Percentiles rank a stretch among this genome's conserved stretches.
These are phyloP conservation scores for Gephyroberyx darwinii DNA, from an alignment of 2,797 vertebrate genomes.

Conservation along the genomic window DNA sequence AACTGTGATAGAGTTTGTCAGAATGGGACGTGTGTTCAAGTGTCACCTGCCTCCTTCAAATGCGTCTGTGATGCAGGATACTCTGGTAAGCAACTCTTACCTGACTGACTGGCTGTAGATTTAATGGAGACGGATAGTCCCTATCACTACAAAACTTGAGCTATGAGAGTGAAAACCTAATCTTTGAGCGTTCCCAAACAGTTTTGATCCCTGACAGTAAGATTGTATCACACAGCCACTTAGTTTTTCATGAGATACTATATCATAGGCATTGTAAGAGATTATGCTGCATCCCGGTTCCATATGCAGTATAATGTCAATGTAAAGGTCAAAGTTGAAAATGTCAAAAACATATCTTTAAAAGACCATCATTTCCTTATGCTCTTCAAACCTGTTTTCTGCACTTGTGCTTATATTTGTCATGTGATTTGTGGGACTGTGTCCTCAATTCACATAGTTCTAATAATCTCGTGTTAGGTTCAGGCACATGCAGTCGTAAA, in stretches of 20 bases:
- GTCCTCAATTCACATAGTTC: conserved; percentile 53
- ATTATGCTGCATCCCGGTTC: conserved; percentile 17
- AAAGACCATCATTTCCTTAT: conserved; percentile 58
- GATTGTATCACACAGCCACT: background rate
- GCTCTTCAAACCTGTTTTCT: conserved; percentile 40
- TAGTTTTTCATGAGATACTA: conserved; percentile 9
- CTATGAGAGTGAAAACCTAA: background rate
- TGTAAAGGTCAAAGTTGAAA: no score
- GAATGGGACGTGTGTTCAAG: conserved; percentile 77
- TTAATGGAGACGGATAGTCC: conserved; percentile 4
- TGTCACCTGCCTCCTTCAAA: conserved; percentile 76
- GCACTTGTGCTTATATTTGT: conserved; percentile 49
- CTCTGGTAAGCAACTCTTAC: conserved; percentile 72
- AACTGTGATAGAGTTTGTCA: conserved; percentile 80
- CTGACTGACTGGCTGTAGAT: background rate
- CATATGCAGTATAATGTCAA: conserved; percentile 11
- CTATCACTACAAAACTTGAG: conserved; percentile 6
- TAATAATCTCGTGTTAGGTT: conserved; percentile 45
- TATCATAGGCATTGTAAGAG: background rate
- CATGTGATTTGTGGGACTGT: conserved; percentile 57
- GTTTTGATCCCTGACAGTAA: conserved; percentile 10
- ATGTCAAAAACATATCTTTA: background rate
- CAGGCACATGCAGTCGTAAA: conserved; percentile 44
- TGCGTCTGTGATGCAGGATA: conserved; percentile 77
- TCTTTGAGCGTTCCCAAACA: conserved; percentile 11